Evolutionary conservation across 2,797 vertebrate species (phyloP).

Genomic region (Neosalanx taihuensis): DNA sequence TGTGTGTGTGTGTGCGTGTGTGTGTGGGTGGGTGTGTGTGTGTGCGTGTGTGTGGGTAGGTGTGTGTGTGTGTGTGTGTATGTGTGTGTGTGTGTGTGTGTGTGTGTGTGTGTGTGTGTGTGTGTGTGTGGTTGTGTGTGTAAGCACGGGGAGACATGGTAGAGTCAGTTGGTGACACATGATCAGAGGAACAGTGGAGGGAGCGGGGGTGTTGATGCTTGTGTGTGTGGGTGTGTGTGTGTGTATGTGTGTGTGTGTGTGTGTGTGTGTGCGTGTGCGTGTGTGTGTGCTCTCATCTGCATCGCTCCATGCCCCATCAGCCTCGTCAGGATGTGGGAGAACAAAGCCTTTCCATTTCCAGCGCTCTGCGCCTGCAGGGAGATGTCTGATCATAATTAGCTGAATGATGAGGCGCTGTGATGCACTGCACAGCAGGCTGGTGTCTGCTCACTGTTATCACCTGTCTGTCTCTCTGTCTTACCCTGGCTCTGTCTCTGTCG

Average conservation of each 20-base stretch:
- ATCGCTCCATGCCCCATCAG: constrained; percentile 74
- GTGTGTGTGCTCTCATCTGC: constrained; percentile 65
- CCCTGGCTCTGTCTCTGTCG: not conserved
- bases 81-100: constrained; percentile 17
- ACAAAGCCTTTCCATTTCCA: constrained; percentile 79
- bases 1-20: constrained; percentile 5
- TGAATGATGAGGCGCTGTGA: constrained; percentile 78
- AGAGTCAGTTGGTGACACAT: constrained; percentile 7
- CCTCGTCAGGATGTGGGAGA: constrained; percentile 76
- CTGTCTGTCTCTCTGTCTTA: constrained; percentile 41
- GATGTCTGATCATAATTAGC: constrained; percentile 82
- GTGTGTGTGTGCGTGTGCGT: constrained; percentile 14
- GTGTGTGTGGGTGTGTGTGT: constrained; percentile 9
- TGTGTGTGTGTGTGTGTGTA: constrained; percentile 28
- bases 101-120: constrained; percentile 32
- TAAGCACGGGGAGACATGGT: not conserved
- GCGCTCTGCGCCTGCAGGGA: constrained; percentile 74
- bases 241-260: constrained; percentile 14
- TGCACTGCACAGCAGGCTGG: constrained; percentile 72
- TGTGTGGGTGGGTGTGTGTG: constrained; percentile 12
- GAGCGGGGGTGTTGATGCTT: constrained; percentile 7
- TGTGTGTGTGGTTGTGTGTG: constrained; percentile 7
- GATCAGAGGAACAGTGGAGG: not conserved
- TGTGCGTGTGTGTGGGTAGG: constrained; percentile 18
- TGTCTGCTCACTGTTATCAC: constrained; percentile 60